Base-by-base conservation (phyloP, 2,888 invertebrate species). In the Brachyptera risi region DNA sequence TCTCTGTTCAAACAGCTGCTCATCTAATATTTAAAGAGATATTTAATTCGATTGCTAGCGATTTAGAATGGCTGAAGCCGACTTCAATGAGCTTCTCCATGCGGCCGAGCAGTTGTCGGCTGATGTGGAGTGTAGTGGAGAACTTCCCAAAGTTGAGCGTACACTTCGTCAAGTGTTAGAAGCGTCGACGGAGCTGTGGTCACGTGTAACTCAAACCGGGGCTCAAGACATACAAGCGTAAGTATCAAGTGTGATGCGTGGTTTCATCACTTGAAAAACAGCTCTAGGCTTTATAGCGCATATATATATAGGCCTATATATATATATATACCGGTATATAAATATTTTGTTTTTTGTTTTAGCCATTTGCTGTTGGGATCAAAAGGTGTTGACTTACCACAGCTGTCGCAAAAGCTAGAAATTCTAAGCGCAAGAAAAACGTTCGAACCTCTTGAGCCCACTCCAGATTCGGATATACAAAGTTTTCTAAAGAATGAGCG, bases 171-270 rank as follows among this genome's bases (percentile, higher is more conserved):
- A 97, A 78, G 91, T 97, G 47, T 78, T 93, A 50, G 94, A 96
- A 73, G 94, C 92, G 9, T 93, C 92, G 0, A 88, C 92, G 70
- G 91, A 93, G 72, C 77, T 96, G 35, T 92, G 93, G 79, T 86
- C 90, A 2, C 83, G 91, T 72, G 90, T 94, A 19, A 89, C 92
- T 17, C 75, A 68, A 35, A 85, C 88, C 62, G 90, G 90, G 64
- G 86, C 92, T 26, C 90, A 92, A 70, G 94, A 96, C 74, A 89
- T 93, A 66, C 93, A 95, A 79, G 96, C 96, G 95, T 92, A 81
- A 80, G 86, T 75, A 15, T 9, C 35, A 31, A 5, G 5, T 31
- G 7, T 31, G 35, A 11, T 11, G n/a, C n/a, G n/a, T n/a, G n/a
- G 35, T 31, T 31, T 31, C 11, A 31, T 9, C 35, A 31, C 35